Conservation (phyloP, 1,140 invertebrate genomes). For the Schlechtendalia chinensis region DNA sequence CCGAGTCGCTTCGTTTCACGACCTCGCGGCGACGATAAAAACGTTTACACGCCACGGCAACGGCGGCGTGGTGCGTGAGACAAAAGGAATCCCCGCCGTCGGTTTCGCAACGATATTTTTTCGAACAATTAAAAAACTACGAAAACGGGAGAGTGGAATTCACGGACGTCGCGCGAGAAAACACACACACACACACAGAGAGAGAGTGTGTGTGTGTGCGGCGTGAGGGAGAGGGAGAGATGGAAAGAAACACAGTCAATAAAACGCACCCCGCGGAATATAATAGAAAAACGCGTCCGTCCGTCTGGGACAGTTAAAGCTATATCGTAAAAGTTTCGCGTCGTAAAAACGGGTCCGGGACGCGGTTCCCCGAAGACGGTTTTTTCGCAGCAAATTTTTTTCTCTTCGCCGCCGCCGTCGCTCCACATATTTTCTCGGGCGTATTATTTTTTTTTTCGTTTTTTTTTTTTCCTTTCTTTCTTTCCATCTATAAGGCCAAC, state of each 20-base stretch:
- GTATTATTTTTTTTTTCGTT: not conserved
- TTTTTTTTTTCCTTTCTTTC: not conserved
- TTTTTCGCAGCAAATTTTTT: conserved; percentile 39
- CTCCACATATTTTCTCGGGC: no score
- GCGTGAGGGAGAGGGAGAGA: not conserved
- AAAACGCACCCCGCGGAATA: conserved; percentile 48
- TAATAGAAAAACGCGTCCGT: conserved; percentile 42
- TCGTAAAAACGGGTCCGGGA: conserved; percentile 30
- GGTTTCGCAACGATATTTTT: conserved; percentile 24
- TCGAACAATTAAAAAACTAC: conserved; percentile 18
- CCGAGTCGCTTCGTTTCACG: no score
- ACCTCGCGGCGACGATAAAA: no score
- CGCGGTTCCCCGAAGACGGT: conserved; percentile 5
- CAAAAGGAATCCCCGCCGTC: no score
- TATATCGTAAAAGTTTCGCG: conserved; percentile 47
- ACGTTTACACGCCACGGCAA: no score
- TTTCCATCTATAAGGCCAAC: no score
- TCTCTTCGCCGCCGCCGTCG: not conserved
- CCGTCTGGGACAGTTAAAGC: conserved; percentile 48
- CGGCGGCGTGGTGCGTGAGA: not conserved
- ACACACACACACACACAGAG: no score
- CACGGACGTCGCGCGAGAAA: no score
- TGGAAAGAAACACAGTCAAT: conserved; percentile 40
- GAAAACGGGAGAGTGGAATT: no score
- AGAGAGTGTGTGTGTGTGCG: no score